These are phyloP conservation scores for Amblyopsis hoosieri DNA, from an alignment of 2,797 vertebrate species.

Conservation along the genomic window DNA sequence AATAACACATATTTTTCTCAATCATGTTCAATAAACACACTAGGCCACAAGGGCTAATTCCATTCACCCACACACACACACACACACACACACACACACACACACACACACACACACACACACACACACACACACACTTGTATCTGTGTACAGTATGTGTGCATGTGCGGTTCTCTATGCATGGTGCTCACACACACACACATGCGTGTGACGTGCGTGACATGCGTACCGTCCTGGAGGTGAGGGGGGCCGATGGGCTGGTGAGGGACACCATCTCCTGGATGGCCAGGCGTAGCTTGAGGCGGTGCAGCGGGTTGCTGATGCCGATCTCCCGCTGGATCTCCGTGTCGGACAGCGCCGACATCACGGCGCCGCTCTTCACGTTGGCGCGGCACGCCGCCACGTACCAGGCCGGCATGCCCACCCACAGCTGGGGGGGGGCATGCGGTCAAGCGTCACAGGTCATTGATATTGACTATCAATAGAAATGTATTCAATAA, in stretches of 20 bases:
- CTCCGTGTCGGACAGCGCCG: conserved; percentile 93
- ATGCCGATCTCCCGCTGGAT: conserved; percentile 97
- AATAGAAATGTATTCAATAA: background rate
- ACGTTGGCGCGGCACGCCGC: conserved; percentile 95
- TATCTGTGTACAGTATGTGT: background rate
- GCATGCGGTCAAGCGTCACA: background rate
- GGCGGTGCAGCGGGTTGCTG: conserved; percentile 93
- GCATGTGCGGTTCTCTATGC: background rate
- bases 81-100: too few species aligned
- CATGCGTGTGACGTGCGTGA: conserved; percentile 17
- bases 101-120: too few species aligned
- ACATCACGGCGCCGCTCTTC: conserved; percentile 98
- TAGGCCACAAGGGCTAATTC: too few species aligned
- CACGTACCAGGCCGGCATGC: conserved; percentile 98
- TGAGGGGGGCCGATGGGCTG: conserved; percentile 93
- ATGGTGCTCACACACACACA: too few species aligned
- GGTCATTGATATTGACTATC: background rate
- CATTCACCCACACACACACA: too few species aligned
- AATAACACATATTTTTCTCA: too few species aligned
- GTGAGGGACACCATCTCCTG: conserved; percentile 97
- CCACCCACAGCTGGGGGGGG: conserved; percentile 89
- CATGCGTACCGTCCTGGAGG: conserved; percentile 87
- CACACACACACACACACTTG: conserved; percentile 15
- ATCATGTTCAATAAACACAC: too few species aligned
- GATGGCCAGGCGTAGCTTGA: conserved; percentile 93